Evolutionary conservation across 2,888 invertebrate species (phyloP).

Genomic region (Coenonympha arcania): DNA sequence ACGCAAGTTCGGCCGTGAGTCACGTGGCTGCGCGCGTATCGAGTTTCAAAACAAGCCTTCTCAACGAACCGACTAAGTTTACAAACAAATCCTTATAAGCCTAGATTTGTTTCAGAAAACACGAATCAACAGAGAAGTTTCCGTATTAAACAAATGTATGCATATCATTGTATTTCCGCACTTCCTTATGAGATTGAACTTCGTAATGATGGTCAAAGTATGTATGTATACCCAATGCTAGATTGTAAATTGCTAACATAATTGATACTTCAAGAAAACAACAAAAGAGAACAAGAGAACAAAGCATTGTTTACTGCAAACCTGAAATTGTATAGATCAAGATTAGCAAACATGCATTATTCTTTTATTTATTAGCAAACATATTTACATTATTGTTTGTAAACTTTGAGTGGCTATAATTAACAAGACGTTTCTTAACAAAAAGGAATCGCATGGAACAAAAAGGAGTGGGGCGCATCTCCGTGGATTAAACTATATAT

Average conservation of each 20-base stretch:
- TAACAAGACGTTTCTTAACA: not conserved
- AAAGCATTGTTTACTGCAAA: not conserved
- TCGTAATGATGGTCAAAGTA: not conserved
- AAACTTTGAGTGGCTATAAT: not conserved
- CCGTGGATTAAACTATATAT: too few relatives aligned
- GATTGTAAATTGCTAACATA: too few relatives aligned
- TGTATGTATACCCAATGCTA: not conserved
- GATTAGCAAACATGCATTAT: not conserved
- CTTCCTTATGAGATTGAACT: not conserved
- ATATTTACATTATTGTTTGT: too few relatives aligned
- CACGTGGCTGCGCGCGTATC: conserved; percentile 42
- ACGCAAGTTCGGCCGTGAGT: conserved; percentile 25
- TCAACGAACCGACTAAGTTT: conserved; percentile 46
- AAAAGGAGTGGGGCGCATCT: too few relatives aligned
- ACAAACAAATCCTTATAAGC: conserved; percentile 46
- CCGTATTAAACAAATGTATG: conserved; percentile 30
- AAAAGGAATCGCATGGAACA: not conserved
- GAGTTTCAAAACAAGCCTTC: conserved; percentile 58
- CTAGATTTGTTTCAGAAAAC: conserved; percentile 38
- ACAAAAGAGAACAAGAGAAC: not conserved
- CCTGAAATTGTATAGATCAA: not conserved
- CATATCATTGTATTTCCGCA: conserved; percentile 5
- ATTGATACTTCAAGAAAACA: not conserved
- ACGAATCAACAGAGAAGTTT: conserved; percentile 34
- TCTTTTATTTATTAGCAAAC: too few relatives aligned